Evolutionary conservation across 2,113 vertebrate species (phyloP), one percentile per base, ranked within the genome.

Genomic region (Thomomys bottae): DNA sequence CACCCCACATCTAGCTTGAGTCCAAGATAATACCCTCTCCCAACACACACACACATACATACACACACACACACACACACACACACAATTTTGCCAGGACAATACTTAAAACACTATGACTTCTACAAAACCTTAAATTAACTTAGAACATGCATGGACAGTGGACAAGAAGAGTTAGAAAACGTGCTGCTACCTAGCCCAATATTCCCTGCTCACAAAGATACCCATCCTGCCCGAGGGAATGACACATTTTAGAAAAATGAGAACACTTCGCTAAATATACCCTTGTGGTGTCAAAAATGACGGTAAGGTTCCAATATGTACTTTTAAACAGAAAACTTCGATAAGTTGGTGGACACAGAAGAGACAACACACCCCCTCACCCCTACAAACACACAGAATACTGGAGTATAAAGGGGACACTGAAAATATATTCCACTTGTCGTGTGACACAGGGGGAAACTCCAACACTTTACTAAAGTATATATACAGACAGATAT

Each of bases 271-370:
- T 84, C 80, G 97, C 85, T 95, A 98, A 98, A 98, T 97, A 87
- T 95, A 93, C 92, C 92, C 94, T 89, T 87, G 36, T 66, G 1
- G 77, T 98, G 98, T 97, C 95, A 98, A 97, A 98, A 98, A 93
- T 97, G 95, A 95, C 97, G 98, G 95, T 71, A 78, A 71, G 61
- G 84, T 87, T 97, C 89, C 95, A 98, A 97, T 89, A 88, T 6
- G 0, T 5, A 4, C 68, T 66, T 18, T 26, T 66, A 76, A 75
- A 32, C 34, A 63, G 42, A 94, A 90, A 64, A 18, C 17, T 42
- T 57, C 71, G 3, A 20, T 0, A 7, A n/a, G 68, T 23, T 1
- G 1, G 40, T 5, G 18, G 32, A 57, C 7, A 57, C 32, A 61
- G 73, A 71, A 18, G 75, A 12, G 26, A 75, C 49, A 54, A 45